A percentile compares a stretch with the other conserved stretches of the same genome.
Conservation (phyloP, 2,797 vertebrate species). For the Varecia variegata region DNA sequence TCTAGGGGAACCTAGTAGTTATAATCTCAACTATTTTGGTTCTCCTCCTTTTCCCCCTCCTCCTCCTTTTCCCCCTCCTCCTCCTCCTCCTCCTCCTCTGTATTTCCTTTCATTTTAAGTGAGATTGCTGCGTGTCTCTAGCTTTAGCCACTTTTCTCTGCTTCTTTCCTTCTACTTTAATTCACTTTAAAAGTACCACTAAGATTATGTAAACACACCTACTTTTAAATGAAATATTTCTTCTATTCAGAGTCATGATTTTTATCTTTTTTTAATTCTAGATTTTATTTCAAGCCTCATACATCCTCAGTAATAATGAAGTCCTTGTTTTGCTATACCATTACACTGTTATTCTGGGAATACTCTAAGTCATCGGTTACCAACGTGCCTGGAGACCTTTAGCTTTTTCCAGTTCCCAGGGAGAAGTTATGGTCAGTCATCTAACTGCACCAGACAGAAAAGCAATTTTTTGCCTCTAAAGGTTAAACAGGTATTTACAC, state of each 20-base stretch:
- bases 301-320: background rate
- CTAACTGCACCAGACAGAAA: conserved; percentile 29
- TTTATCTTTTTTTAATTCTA: background rate
- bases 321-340: background rate
- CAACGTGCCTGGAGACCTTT: background rate
- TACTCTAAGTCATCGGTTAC: background rate
- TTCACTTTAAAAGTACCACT: background rate
- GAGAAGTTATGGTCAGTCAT: background rate
- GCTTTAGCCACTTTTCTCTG: background rate
- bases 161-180: background rate
- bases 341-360: background rate
- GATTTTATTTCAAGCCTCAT: background rate
- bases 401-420: background rate
- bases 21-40: background rate
- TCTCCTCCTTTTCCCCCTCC: background rate
- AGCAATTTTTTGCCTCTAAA: conserved; percentile 38
- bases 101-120: background rate
- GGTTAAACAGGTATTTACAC: background rate
- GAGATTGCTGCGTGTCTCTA: background rate
- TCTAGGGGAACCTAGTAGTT: background rate
- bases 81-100: background rate
- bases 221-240: background rate
- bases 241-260: background rate
- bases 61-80: background rate
- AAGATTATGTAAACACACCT: background rate